Base-by-base conservation (phyloP, 1,140 invertebrate genomes). In the Sycophaga agraensis region DNA sequence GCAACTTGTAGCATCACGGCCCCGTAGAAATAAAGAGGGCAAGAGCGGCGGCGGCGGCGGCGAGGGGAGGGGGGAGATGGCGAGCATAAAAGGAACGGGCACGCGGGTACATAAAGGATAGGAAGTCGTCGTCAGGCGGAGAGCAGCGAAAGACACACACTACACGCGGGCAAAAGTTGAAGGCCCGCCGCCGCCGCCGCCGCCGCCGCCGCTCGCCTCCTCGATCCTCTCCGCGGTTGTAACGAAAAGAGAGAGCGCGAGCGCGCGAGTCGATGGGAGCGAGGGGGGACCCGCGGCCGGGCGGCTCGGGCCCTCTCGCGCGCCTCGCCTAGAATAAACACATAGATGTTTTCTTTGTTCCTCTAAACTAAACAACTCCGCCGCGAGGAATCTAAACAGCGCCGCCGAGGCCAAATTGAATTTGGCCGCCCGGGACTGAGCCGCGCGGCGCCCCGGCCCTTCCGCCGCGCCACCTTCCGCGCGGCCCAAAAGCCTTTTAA, bases 271-370 rank as follows among this genome's bases (percentile, higher is more conserved):
- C 2, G 40, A 21, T 37, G 45, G 65, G 66, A 59, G 58, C 53
- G 63, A 56, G 59, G 54, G 58, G 66, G 59, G 61, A 70, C 60
- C 60, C 63, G 50, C 49, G 39, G 57, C 31, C 17, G 43, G 45
- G 55, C 39, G 35, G 35, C 45, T 49, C 46, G n/a, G n/a, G n/a
- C n/a, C n/a, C n/a, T 4, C 11, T 31, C 28, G 28, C 28, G 28
- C 28, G 28, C 28, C 11, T 31, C 28, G 28, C 28, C 81, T 82
- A 83, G 80, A 84, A 83, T 84, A 84, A 83, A 83, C 82, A 84
- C 82, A 81, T 81, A 78, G 81, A 81, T 84, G 82, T 84, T 84
- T 83, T 84, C 82, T 84, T 83, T 83, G 82, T 83, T 82, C 81
- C 78, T 82, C 82, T 82, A 83, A 83, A 83, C 82, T 83, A 83